Percentiles rank a stretch among this genome's conserved stretches.
Evolutionary conservation across 2,113 vertebrate species (phyloP).

Genomic region (Neogobius melanostomus): DNA sequence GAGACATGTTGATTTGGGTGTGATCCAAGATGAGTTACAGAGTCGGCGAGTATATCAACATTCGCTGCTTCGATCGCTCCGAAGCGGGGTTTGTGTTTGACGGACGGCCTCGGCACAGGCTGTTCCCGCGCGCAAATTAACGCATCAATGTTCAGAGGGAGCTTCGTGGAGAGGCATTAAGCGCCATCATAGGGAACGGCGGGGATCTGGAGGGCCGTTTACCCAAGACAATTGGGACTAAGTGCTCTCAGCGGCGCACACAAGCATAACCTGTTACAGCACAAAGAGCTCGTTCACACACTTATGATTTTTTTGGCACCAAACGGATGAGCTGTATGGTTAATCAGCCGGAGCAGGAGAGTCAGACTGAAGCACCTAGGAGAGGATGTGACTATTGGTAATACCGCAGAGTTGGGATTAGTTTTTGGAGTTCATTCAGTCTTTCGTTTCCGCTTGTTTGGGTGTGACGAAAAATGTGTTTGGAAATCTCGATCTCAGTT

Average conservation of each 20-base stretch:
- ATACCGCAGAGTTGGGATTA: no score
- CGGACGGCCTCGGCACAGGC: neutral
- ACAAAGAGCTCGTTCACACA: slow-evolving; percentile 11
- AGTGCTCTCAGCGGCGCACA: slow-evolving; percentile 17
- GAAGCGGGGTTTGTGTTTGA: neutral
- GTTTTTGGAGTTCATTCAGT: no score
- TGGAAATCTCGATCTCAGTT: no score
- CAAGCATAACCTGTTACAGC: neutral
- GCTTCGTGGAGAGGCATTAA: slow-evolving; percentile 14
- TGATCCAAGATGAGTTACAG: no score
- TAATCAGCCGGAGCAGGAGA: neutral
- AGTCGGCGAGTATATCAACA: neutral
- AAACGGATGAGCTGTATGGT: neutral
- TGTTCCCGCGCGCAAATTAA: slow-evolving; percentile 40
- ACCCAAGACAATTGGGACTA: slow-evolving; percentile 32
- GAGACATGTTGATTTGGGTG: no score
- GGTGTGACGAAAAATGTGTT: no score
- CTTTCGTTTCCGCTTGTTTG: no score
- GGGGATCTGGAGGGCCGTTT: slow-evolving; percentile 53
- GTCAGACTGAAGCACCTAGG: neutral
- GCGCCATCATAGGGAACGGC: slow-evolving; percentile 38
- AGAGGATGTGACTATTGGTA: neutral
- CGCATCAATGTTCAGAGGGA: slow-evolving; percentile 42
- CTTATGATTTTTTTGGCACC: neutral
- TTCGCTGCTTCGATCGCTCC: neutral